Conservation (phyloP, 2,797 vertebrate species). For the Galagoides demidoff region DNA sequence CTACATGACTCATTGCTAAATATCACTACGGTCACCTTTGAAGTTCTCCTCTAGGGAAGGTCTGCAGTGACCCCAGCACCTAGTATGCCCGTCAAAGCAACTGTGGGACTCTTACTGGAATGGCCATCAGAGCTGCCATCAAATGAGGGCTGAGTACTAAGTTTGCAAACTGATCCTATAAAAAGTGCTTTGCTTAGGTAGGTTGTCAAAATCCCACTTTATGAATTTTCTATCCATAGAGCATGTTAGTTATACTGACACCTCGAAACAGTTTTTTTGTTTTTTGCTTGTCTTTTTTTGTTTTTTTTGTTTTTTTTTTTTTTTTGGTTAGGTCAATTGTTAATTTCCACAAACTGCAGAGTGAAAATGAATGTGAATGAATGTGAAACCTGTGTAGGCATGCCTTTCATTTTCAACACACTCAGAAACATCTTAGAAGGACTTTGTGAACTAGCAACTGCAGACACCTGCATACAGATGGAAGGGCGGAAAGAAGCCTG, state of each 20-base stretch:
- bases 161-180: too few species aligned
- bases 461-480: rapidly evolving
- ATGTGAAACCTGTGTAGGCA: background rate
- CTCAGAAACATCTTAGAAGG: background rate
- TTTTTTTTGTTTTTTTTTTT: too few species aligned
- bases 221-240: background rate
- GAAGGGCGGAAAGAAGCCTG: rapidly evolving
- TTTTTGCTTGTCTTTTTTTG: background rate
- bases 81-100: too few species aligned
- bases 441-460: background rate
- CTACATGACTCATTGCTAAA: too few species aligned
- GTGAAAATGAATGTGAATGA: background rate
- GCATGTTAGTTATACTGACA: background rate
- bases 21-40: too few species aligned
- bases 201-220: background rate
- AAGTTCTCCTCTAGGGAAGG: too few species aligned
- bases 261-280: background rate
- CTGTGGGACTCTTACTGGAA: too few species aligned
- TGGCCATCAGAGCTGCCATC: too few species aligned
- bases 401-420: background rate
- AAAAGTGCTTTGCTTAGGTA: too few species aligned
- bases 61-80: too few species aligned
- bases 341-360: rapidly evolving
- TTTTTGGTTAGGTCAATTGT: background rate
- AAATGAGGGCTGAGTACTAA: too few species aligned